These are phyloP conservation scores for Mystacides longicornis DNA, from an alignment of 2,888 invertebrate genomes.

Conservation along the genomic window DNA sequence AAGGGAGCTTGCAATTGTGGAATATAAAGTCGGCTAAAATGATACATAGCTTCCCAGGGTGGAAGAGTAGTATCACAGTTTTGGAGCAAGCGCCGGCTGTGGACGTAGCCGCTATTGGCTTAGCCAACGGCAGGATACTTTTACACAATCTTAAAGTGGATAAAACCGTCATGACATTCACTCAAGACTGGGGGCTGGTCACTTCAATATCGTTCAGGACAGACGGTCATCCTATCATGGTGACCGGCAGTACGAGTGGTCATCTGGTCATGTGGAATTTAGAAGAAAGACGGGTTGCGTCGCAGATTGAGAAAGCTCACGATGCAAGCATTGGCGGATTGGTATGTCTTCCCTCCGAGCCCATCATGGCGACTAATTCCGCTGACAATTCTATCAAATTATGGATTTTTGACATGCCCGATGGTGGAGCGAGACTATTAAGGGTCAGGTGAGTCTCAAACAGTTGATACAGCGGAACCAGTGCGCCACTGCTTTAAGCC, in stretches of 20 bases:
- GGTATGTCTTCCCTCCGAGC: constrained; percentile 80
- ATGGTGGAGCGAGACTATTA: constrained; percentile 79
- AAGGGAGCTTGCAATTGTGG: constrained; percentile 83
- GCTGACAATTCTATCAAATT: constrained; percentile 90
- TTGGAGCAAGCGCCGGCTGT: constrained; percentile 86
- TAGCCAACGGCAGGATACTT: constrained; percentile 73
- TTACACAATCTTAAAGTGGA: constrained; percentile 85
- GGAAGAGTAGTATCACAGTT: constrained; percentile 62
- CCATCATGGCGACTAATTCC: constrained; percentile 83
- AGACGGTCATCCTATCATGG: constrained; percentile 81
- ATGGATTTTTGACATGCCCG: constrained; percentile 87
- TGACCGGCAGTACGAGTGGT: constrained; percentile 73
- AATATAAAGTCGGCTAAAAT: constrained; percentile 74
- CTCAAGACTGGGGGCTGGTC: constrained; percentile 88
- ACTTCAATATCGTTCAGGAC: constrained; percentile 77
- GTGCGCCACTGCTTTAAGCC: too few relatives aligned
- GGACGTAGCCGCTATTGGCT: constrained; percentile 85
- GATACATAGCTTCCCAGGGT: constrained; percentile 70
- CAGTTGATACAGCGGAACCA: neutral
- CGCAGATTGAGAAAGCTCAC: constrained; percentile 78
- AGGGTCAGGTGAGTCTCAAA: constrained; percentile 53
- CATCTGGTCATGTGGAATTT: constrained; percentile 93
- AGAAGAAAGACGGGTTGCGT: constrained; percentile 68
- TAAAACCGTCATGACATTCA: constrained; percentile 72
- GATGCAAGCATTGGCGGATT: constrained; percentile 67